Percentiles rank a stretch among this genome's conserved stretches.
Evolutionary conservation across 1,140 invertebrate genomes (phyloP).

Genomic region (Procambarus clarkii): DNA sequence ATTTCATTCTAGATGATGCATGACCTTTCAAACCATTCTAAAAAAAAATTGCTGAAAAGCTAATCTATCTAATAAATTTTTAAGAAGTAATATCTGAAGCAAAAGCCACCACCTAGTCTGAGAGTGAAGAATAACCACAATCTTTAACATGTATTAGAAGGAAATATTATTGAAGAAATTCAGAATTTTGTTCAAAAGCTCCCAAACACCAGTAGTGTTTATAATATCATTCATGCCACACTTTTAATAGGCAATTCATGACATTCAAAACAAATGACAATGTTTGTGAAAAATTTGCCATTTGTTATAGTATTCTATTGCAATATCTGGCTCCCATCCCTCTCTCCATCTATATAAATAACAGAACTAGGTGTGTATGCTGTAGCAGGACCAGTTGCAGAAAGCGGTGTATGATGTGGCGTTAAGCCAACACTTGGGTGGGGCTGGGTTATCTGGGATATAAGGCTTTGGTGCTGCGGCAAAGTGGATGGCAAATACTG

Average conservation of each 20-base stretch:
- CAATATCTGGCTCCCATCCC: conserved; percentile 44
- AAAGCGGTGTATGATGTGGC: conserved; percentile 14
- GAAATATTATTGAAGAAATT: neutral
- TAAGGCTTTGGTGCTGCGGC: conserved; percentile 55
- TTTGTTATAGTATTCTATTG: conserved; percentile 24
- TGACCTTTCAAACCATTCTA: neutral
- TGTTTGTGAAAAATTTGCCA: neutral
- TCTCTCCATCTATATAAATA: conserved; percentile 49
- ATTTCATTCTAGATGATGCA: neutral
- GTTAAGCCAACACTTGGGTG: conserved; percentile 40
- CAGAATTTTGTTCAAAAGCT: neutral
- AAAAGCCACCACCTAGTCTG: conserved; percentile 4
- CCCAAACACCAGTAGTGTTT: conserved; percentile 1
- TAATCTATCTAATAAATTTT: neutral
- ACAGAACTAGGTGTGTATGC: conserved; percentile 26
- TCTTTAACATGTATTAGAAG: neutral
- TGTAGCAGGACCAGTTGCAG: conserved; percentile 26
- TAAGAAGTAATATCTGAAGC: neutral
- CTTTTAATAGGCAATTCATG: neutral
- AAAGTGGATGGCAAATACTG: conserved; percentile 49
- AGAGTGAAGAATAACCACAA: neutral
- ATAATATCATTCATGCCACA: neutral
- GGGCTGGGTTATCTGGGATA: conserved; percentile 46
- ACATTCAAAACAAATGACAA: neutral
- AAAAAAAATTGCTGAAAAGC: neutral